Evolutionary conservation across 2,888 invertebrate genomes (phyloP), one percentile per base, ranked within the genome.

Genomic region (Gonocerus acuteangulatus): DNA sequence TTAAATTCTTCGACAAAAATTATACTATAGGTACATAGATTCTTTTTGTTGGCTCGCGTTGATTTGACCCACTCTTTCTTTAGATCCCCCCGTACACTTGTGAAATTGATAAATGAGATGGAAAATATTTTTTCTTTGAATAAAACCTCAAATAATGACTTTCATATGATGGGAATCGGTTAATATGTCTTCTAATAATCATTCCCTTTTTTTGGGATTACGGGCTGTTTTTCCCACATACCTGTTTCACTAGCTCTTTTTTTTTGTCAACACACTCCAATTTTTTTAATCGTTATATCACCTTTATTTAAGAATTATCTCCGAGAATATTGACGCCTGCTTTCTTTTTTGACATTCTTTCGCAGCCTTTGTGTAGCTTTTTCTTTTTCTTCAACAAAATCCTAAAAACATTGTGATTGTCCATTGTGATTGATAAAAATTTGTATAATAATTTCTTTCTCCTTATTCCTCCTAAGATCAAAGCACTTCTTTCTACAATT

Each of bases 321-420:
- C 61, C 42, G 48, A 27, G 42, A 51, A 57, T 39, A 62, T 36
- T 49, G 57, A 27, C 62, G 57, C 58, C 52, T 58, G 51, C 62
- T 62, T 57, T 51, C 36, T 34, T 49, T 34, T 15, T 44, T 21
- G 9, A 42, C 32, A 19, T 49, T 42, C 48, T 32, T 49, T 51
- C 58, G 21, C 58, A 58, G 11, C 44, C 48, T 48, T 42, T 61
- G 56, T 32, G 48, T 23, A 23, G 16, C 49, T 58, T 58, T 62
- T 23, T 34, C 44, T 45, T 57, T 49, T 58, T 58, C 62, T 42
- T 15, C 23, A 21, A 62, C 58, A 9, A 58, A 58, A 39, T 49
- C 48, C 32, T 58, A 57, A 39, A 62, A 58, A 4, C 58, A 58
- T 27, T 62, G 62, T 42, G 21, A 27, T 51, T 62, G 34, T 49